Conservation (phyloP, 1,140 invertebrate genomes). For the Platorchestia sp. region DNA sequence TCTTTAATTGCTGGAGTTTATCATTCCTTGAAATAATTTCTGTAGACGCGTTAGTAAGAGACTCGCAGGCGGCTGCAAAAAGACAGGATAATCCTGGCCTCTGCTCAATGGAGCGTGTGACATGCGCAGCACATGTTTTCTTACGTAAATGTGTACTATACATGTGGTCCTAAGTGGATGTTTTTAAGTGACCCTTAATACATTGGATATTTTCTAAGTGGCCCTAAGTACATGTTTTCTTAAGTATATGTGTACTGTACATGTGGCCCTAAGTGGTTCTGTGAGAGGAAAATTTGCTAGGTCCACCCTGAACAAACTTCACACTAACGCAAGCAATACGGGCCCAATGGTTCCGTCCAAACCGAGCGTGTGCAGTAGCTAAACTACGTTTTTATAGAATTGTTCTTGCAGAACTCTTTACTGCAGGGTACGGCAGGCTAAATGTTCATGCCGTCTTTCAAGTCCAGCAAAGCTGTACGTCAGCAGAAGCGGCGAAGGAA, state of each 20-base stretch:
- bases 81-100: not conserved
- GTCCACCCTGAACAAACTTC: not conserved
- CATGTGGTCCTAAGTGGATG: not conserved
- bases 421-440: not conserved
- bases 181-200: too few species aligned
- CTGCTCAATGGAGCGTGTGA: not conserved
- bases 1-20: not conserved
- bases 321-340: not conserved
- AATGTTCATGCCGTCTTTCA: slow-evolving; percentile 7
- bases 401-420: not conserved
- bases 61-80: too few species aligned
- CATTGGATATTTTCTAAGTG: too few species aligned
- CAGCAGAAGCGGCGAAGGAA: slow-evolving; percentile 17
- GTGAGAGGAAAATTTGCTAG: not conserved
- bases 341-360: not conserved
- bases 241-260: too few species aligned
- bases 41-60: not conserved
- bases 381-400: not conserved
- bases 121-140: not conserved
- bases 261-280: not conserved
- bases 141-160: too few species aligned
- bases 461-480: not conserved
- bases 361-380: not conserved
- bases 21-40: not conserved
- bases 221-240: too few species aligned